phyloP scores from a whole-genome alignment of 2,797 vertebrate species.

The Leuciscus waleckii region DNA sequence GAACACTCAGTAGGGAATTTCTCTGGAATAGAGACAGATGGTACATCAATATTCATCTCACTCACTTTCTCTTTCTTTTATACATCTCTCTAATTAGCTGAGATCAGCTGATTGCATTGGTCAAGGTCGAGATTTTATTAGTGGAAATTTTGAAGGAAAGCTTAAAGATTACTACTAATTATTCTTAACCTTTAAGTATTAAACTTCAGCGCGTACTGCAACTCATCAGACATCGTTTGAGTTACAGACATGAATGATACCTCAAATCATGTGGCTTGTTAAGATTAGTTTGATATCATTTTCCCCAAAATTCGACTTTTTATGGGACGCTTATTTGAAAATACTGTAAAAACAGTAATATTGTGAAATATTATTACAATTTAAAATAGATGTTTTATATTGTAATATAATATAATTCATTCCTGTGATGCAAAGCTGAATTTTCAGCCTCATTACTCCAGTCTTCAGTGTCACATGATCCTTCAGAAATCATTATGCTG shows the following conservation, averaged over 20 bases:
- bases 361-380: background rate
- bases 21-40: constrained; percentile 38
- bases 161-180: background rate
- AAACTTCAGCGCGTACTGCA: background rate
- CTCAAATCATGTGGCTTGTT: background rate
- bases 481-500: background rate
- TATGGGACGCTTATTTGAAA: background rate
- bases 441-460: background rate
- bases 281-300: background rate
- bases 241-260: background rate
- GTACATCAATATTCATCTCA: constrained; percentile 1
- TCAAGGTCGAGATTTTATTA: constrained; percentile 17
- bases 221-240: background rate
- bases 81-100: constrained; percentile 4
- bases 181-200: background rate
- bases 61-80: background rate
- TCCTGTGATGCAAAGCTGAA: background rate
- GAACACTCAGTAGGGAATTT: constrained; percentile 24
- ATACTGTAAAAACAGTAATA: background rate
- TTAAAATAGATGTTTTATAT: background rate
- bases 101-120: background rate
- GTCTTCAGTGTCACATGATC: background rate
- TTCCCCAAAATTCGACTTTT: background rate
- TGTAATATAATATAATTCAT: background rate
- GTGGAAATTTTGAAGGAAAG: background rate